Evolutionary conservation across 2,113 vertebrate species (phyloP).

Genomic region (Prinia subflava): DNA sequence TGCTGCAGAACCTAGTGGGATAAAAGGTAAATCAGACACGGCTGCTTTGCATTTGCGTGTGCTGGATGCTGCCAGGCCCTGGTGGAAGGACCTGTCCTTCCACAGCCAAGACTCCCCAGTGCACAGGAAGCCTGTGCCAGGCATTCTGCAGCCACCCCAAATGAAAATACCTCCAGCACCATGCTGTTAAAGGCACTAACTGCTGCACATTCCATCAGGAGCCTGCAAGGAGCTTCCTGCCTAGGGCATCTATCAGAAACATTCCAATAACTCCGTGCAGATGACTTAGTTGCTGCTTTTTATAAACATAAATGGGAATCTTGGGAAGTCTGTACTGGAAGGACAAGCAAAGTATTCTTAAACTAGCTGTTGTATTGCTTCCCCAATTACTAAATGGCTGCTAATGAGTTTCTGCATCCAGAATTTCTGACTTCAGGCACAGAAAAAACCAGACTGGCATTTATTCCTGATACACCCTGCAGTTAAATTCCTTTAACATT

Average conservation of each 20-base stretch:
- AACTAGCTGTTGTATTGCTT: neutral
- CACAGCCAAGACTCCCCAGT: neutral
- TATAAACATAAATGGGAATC: neutral
- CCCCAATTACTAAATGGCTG: neutral
- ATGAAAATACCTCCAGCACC: neutral
- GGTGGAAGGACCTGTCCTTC: neutral
- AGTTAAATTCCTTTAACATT: neutral
- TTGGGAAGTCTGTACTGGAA: neutral
- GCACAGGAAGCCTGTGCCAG: neutral
- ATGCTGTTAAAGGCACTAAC: neutral
- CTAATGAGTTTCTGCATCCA: neutral
- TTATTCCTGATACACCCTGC: neutral
- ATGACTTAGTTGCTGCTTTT: neutral
- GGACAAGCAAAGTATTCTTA: neutral
- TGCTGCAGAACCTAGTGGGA: slow-evolving; percentile 81
- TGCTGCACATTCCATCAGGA: neutral
- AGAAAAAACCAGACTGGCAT: neutral
- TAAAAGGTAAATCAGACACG: slow-evolving; percentile 19
- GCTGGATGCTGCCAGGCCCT: neutral
- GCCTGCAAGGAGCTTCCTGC: neutral
- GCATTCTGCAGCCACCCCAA: neutral
- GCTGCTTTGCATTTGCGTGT: neutral
- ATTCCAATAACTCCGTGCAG: neutral
- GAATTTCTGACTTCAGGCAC: neutral
- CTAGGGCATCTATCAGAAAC: neutral